A percentile compares a stretch with the other conserved stretches of the same genome.
Evolutionary conservation across 2,888 invertebrate species (phyloP).

Genomic region (Trichogramma dendrolimi): DNA sequence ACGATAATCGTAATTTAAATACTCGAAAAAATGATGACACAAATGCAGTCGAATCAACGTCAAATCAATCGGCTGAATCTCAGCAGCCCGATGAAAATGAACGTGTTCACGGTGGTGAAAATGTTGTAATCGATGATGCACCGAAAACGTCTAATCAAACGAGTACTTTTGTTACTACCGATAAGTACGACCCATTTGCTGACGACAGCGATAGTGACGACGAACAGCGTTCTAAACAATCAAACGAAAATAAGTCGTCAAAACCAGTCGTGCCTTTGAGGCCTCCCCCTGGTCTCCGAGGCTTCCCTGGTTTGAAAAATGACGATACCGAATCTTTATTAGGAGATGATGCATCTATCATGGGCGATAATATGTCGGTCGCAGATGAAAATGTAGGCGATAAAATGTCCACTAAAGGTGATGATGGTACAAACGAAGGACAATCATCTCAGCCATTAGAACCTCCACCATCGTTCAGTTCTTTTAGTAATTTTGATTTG

Average conservation of each 20-base stretch:
- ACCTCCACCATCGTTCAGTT: conserved; percentile 23
- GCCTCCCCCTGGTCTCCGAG: conserved; percentile 32
- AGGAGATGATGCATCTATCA: conserved; percentile 17
- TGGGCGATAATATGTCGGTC: conserved; percentile 16
- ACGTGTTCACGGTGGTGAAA: conserved; percentile 44
- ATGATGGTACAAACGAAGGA: not conserved
- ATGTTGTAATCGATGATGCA: conserved; percentile 48
- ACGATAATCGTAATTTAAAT: conserved; percentile 52
- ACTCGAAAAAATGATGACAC: conserved; percentile 26
- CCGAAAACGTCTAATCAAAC: conserved; percentile 39
- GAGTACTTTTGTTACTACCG: conserved; percentile 22
- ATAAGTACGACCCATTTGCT: conserved; percentile 49
- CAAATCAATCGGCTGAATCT: not conserved
- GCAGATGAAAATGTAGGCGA: conserved; percentile 19
- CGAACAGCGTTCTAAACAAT: conserved; percentile 14
- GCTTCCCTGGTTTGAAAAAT: conserved; percentile 32
- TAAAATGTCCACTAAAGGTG: not conserved
- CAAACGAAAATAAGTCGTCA: not conserved
- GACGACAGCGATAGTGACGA: conserved; percentile 47
- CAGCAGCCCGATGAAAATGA: conserved; percentile 50
- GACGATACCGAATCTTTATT: conserved; percentile 24
- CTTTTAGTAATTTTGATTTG: conserved; percentile 18
- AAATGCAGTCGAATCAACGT: conserved; percentile 34
- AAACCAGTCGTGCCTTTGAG: conserved; percentile 24
- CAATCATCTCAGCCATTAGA: conserved; percentile 20